These are phyloP conservation scores for Todus mexicanus DNA, from an alignment of 2,797 vertebrate species.

Conservation along the genomic window DNA sequence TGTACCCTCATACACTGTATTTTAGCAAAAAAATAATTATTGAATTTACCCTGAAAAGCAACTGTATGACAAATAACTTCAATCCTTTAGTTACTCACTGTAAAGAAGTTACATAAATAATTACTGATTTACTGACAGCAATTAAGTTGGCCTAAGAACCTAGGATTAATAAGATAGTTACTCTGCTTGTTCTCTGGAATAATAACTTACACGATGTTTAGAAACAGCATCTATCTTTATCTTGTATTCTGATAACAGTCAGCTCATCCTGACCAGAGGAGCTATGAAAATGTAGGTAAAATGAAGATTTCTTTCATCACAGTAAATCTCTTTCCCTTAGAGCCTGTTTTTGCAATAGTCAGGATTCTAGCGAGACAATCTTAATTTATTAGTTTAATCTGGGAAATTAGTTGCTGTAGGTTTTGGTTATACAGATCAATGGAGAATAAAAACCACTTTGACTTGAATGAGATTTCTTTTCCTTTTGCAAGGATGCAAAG, in stretches of 20 bases:
- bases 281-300: background rate
- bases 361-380: background rate
- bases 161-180: constrained; percentile 4
- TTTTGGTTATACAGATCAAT: background rate
- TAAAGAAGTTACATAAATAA: constrained; percentile 38
- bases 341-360: background rate
- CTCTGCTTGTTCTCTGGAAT: background rate
- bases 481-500: background rate
- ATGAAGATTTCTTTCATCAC: background rate
- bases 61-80: background rate
- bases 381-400: constrained; percentile 48
- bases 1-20: fast-evolving
- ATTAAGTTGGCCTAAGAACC: constrained; percentile 19
- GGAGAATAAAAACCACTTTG: background rate
- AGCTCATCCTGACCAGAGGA: background rate
- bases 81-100: background rate
- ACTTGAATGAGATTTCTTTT: background rate
- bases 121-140: constrained; percentile 23
- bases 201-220: background rate
- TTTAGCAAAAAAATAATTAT: background rate
- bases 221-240: constrained; percentile 29
- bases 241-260: constrained; percentile 3
- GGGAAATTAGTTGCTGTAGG: background rate
- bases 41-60: background rate
- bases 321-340: background rate